These are phyloP conservation scores for Hypselothyrea guttata DNA, from an alignment of 2,888 invertebrate species.

Conservation along the genomic window DNA sequence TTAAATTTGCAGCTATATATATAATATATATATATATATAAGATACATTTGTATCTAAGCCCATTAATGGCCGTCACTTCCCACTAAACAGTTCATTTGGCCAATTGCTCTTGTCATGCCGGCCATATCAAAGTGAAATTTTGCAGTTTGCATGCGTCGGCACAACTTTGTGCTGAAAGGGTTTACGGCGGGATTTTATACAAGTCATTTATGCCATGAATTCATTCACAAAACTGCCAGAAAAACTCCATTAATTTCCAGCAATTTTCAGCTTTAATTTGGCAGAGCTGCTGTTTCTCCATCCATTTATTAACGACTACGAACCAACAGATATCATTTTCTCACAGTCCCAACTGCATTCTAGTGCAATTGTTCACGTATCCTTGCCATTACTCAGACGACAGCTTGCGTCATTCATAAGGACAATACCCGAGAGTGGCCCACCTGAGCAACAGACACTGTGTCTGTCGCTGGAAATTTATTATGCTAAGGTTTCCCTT, in stretches of 20 bases:
- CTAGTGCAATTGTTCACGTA: slow-evolving; percentile 61
- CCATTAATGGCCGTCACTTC: slow-evolving; percentile 60
- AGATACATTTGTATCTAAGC: no score
- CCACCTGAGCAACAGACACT: slow-evolving; percentile 55
- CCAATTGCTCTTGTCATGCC: slow-evolving; percentile 53
- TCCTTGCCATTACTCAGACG: slow-evolving; percentile 71
- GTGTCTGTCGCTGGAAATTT: slow-evolving; percentile 67
- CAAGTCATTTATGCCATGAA: slow-evolving; percentile 61
- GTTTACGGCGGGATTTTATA: slow-evolving; percentile 61
- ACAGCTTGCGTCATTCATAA: slow-evolving; percentile 72
- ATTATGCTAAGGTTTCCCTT: slow-evolving; percentile 49
- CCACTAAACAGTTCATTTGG: slow-evolving; percentile 46
- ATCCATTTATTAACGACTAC: slow-evolving; percentile 21
- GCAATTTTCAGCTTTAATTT: slow-evolving; percentile 17
- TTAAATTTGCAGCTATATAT: no score
- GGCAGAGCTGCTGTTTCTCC: slow-evolving; percentile 32
- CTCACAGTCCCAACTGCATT: slow-evolving; percentile 49
- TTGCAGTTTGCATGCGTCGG: slow-evolving; percentile 41
- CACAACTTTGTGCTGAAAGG: slow-evolving; percentile 51
- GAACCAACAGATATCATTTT: slow-evolving; percentile 41
- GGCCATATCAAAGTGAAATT: slow-evolving; percentile 52
- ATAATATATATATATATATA: no score
- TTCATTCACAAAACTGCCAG: slow-evolving; percentile 23
- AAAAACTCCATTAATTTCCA: slow-evolving; percentile 43
- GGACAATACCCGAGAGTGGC: slow-evolving; percentile 58